Base-by-base conservation (phyloP, 2,888 invertebrate genomes). In the Barypeithes pellucidus region DNA sequence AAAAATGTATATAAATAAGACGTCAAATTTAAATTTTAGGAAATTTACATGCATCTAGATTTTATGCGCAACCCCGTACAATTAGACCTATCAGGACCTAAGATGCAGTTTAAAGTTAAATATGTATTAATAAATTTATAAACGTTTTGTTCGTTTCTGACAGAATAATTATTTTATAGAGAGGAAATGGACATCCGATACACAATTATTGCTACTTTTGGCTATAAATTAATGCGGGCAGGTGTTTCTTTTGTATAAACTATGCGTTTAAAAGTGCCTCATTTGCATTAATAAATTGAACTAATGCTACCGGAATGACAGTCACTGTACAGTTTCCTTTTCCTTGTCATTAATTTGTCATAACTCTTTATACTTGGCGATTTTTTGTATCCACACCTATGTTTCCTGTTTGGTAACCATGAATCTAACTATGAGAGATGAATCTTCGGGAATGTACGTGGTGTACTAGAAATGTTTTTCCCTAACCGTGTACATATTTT, bases 141-240 rank as follows among this genome's bases (percentile, higher is more conserved):
- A 33, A 57, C 2, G 54, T 36, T 57, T 57, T 18, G 24, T 33
- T 57, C 8, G n/a, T 16, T 11, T 5, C 2, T 57, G 16, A 33
- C 33, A 52, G 29, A 14, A 33, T 57, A 57, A 57, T 50, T 3
- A 24, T 24, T 2, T 3, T 57, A 11, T 57, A 11, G n/a, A 33
- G 33, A 57, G 54, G 54, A 33, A 57, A 57, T 33, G 33, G 33
- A 33, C 33, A 57, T 57, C 54, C 33, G 54, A 57, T 18, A 8
- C 20, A 22, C 20, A 47, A 47, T 47, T 16, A 2, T 4, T 47
- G 8, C 11, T 47, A 11, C 22, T 20, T 47, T 20, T 14, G n/a
- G 12, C n/a, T 47, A 47, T 47, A 20, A 16, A 47, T 47, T 47
- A 47, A 18, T 47, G 22, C 11, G 2, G 8, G 8, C 9, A 47